Base-by-base conservation (phyloP, 1,140 invertebrate genomes). In the Pogonognathellus flavescens region DNA sequence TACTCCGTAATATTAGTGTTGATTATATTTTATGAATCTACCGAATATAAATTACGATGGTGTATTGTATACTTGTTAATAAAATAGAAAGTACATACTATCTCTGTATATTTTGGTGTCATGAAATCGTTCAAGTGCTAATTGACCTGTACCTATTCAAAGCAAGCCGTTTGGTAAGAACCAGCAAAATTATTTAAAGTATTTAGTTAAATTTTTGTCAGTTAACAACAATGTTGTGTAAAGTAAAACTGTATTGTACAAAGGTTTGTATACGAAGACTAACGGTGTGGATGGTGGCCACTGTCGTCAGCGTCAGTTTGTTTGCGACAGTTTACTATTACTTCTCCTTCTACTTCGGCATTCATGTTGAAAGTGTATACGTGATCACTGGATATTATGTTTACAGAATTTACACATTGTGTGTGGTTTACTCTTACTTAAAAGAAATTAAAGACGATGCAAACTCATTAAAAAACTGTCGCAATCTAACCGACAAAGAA, bases 401-500 rank as follows among this genome's bases (percentile, higher is more conserved):
- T 31, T 85, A 85, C 57, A 81, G 53, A 66, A 18, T 57, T 20
- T 85, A 81, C 80, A 62, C 41, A 10, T 41, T 18, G 10, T 8
- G 20, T 49, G 66, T 85, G 14, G 31, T 85, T 1, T 60, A 62
- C 50, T 53, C 10, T 9, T 85, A 81, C 20, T 9, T 31, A 4
- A 52, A 55, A n/a, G 84, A 85, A 52, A 81, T 85, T 85, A 0
- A 62, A 16, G 18, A 41, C 20, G 84, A 85, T 1, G 11, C 18
- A 11, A 59, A 81, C 41, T 18, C 80, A 14, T 8, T 22, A 14
- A 31, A 60, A 81, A 50, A 72, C 3, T 62, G 76, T 5, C 52
- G 84, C n/a, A 20, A 59, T n/a, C 59, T 85, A 3, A 85, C 84
- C 9, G 84, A 85, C 49, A 76, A 57, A 57, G 84, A 85, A 82